Base-by-base conservation (phyloP, 1,140 invertebrate species). In the Drosophila erecta region DNA sequence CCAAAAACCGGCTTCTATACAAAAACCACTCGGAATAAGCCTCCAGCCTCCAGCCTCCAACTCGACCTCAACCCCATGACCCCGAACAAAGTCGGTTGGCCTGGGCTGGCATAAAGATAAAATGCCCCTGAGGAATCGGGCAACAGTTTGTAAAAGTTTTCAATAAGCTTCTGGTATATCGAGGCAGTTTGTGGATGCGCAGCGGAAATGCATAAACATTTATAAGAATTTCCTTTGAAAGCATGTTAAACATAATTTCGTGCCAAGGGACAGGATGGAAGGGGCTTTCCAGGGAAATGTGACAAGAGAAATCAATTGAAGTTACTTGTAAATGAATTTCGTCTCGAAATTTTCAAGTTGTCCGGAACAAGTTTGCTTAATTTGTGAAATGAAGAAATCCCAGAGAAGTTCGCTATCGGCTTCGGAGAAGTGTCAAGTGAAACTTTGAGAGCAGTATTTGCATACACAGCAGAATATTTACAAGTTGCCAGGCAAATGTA, bases 131-230 rank as follows among this genome's bases (percentile, higher is more conserved):
- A 72, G 81, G 81, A 81, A 74, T 79, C 75, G 40, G 54, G 64
- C 76, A 84, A 71, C 81, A 86, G 67, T 86, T 87, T 72, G 57
- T 59, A 65, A 71, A 86, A 87, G 60, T 87, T 86, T 86, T 87
- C 81, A 86, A 86, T 87, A 87, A 86, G 81, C 78, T 72, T 71
- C 38, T 44, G 17, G 50, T 43, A 35, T 57, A 76, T 76, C 54
- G 62, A 33, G 43, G 64, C 74, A 75, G 79, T 79, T 62, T 60
- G 72, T 57, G 35, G 46, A 70, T 77, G 60, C 66, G 73, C 73
- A 66, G 43, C 78, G 59, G 53, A 86, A 81, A 81, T 85, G 81
- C 81, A 85, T 85, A 85, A 86, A 75, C 78, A 85, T 86, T 81
- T 86, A 77, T 62, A 81, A 81, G 77, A 74, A 70, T 77, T 86